Percentiles rank a stretch among this genome's conserved stretches.
Conservation (phyloP, 2,888 invertebrate species). For the Scaptomyza reducta region DNA sequence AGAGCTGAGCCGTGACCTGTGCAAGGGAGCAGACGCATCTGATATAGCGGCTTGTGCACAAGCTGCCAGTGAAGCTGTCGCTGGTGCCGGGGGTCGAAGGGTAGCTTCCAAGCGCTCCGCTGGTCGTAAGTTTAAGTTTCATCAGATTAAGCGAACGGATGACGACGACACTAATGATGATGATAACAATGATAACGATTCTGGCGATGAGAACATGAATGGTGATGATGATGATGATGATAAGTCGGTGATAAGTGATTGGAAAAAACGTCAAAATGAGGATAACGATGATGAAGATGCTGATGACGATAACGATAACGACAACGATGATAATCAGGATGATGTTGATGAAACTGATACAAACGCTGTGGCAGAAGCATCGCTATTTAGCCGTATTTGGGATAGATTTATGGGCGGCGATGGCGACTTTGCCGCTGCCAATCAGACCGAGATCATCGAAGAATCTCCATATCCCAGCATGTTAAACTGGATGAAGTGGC, state of each 20-base stretch:
- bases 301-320: slow-evolving; percentile 39
- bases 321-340: slow-evolving; percentile 32
- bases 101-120: slow-evolving; percentile 30
- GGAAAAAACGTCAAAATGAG: neutral
- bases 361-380: slow-evolving; percentile 49
- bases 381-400: slow-evolving; percentile 57
- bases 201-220: slow-evolving; percentile 37
- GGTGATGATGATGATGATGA: slow-evolving; percentile 5
- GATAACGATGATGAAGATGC: slow-evolving; percentile 1
- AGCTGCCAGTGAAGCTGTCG: slow-evolving; percentile 24
- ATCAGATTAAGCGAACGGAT: slow-evolving; percentile 76
- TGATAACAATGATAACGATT: slow-evolving; percentile 5
- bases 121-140: slow-evolving; percentile 80
- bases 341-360: slow-evolving; percentile 43
- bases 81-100: slow-evolving; percentile 19
- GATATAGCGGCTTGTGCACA: slow-evolving; percentile 37
- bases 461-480: slow-evolving; percentile 63
- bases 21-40: slow-evolving; percentile 34
- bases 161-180: slow-evolving; percentile 32
- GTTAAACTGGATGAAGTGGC: slow-evolving; percentile 80
- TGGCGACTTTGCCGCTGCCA: slow-evolving; percentile 7
- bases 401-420: slow-evolving; percentile 33
- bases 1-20: slow-evolving; percentile 52
- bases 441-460: slow-evolving; percentile 4
- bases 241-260: neutral